Conservation (phyloP, 1,140 invertebrate species). For the Orchesella cincta region DNA sequence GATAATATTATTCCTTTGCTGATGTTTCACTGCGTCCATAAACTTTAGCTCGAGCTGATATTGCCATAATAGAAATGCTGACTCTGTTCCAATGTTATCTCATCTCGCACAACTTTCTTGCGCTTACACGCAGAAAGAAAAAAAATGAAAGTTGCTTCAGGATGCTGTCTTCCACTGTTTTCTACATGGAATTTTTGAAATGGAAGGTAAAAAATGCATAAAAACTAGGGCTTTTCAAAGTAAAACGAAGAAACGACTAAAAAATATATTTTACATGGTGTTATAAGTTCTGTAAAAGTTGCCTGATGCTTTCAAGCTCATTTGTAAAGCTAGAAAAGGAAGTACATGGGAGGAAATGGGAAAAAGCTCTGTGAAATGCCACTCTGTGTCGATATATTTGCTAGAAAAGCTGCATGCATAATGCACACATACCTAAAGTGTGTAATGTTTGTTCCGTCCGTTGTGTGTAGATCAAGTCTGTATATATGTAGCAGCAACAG, state of each 20-base stretch:
- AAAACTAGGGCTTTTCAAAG: neutral
- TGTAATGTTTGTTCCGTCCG: neutral
- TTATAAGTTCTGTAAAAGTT: neutral
- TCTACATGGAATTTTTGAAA: neutral
- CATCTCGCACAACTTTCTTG: neutral
- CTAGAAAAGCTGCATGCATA: neutral
- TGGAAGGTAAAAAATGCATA: neutral
- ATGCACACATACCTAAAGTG: neutral
- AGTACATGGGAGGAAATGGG: neutral
- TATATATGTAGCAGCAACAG: neutral
- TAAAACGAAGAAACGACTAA: neutral
- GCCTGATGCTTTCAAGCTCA: neutral
- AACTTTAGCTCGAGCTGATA: neutral
- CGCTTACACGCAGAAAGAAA: neutral
- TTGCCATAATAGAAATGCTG: neutral
- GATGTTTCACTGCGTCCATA: neutral
- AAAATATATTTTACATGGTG: neutral
- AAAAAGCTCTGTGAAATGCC: neutral
- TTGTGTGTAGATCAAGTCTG: neutral
- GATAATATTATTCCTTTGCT: neutral
- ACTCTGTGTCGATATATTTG: neutral
- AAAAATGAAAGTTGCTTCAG: neutral
- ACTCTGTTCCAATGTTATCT: neutral
- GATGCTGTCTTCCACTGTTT: neutral
- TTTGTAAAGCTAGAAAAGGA: conserved; percentile 16